These are phyloP conservation scores for Leptodactylus fallax DNA, from an alignment of 2,797 vertebrate genomes.

Conservation along the genomic window DNA sequence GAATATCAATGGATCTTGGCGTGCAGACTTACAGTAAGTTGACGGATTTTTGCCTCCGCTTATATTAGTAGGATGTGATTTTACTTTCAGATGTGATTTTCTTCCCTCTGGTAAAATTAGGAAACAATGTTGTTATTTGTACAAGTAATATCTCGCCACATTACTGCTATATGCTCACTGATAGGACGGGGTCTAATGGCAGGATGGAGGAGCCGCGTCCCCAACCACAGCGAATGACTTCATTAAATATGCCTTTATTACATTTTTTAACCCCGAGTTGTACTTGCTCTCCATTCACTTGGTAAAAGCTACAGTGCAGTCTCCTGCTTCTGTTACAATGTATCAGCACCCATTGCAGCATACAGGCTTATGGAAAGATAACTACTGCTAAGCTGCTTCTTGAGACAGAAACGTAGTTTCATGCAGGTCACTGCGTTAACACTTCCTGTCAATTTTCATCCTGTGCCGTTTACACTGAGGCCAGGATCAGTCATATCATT, in stretches of 20 bases:
- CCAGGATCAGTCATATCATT: no score
- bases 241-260: constrained; percentile 53
- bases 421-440: no score
- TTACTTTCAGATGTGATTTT: constrained; percentile 43
- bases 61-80: constrained; percentile 27
- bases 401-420: no score
- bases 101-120: constrained; percentile 54
- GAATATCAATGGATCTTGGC: not conserved
- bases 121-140: constrained; percentile 47
- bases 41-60: not conserved
- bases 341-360: no score
- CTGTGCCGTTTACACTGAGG: no score
- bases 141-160: constrained; percentile 42
- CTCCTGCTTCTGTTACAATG: no score
- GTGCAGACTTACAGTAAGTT: no score
- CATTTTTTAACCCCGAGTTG: constrained; percentile 10
- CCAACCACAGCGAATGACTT: constrained; percentile 28
- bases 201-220: constrained; percentile 28
- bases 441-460: no score
- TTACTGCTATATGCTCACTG: constrained; percentile 48
- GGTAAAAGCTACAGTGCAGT: not conserved
- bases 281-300: constrained; percentile 24
- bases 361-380: no score
- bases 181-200: constrained; percentile 55
- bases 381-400: no score